Evolutionary conservation across 2,797 vertebrate genomes (phyloP), one percentile per base, ranked within the genome.

Genomic region (Macropus fuliginosus): DNA sequence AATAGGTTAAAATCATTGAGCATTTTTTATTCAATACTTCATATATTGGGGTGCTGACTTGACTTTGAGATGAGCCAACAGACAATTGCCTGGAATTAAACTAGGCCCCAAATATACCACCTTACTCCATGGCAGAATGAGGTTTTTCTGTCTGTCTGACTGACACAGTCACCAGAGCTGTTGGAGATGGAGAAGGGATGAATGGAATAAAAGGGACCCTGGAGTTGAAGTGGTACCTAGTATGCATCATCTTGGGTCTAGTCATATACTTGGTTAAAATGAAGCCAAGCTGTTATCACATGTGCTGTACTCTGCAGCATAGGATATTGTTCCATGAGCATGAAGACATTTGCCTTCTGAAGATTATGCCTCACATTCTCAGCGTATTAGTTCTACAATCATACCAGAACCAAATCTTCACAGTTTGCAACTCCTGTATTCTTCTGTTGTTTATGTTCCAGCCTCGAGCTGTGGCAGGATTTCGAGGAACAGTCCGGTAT

Each of bases 381-480:
- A 46, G 55, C 14, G 28, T 56, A 62, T 94, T 91, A 93, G 40
- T 29, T 96, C 96, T 40, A 91, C 59, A 13, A 29, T 4, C 24
- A 94, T 27, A 93, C 6, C 28, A 96, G 1, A 90, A 74, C 57
- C 66, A n/a, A 95, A 94, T 95, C 31, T 97, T 95, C 93, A 52
- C 46, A 94, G 27, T 94, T 97, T 97, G 74, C 93, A 96, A 46
- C 24, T 96, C 5, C 96, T 66, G 91, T 96, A 11, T 91, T 94
- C 56, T 92, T 96, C 94, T 96, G 54, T 97, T 98, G 93, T 46
- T 92, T 97, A 89, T 98, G 92, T 98, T 97, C 90, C 98, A 99
- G 99, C 99, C 99, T 87, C 99, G 99, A 96, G 99, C 99, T 93
- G 99, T 99, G 54, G 99, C 99, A 96, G 99, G 99, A 29, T 99